Base-by-base conservation (phyloP, 2,113 vertebrate species). In the Centropristis striata region DNA sequence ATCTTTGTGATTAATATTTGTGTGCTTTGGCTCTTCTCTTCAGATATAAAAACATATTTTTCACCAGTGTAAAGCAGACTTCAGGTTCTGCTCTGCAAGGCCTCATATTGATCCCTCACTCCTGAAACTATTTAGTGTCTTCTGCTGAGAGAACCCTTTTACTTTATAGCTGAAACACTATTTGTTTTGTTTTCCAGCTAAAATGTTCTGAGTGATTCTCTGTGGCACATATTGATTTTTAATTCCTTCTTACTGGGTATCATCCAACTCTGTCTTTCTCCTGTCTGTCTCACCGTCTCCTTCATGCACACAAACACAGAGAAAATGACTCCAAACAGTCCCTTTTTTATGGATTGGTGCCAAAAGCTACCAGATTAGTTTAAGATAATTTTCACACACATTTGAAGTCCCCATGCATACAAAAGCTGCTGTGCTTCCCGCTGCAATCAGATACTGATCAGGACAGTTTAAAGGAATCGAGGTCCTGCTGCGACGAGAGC, bases 161-260 rank as follows among this genome's bases (percentile, higher is more conserved):
- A 78, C 80, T 86, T 88, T 80, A 69, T 55, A 15, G 67, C 20
- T 81, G 42, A 66, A 71, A 71, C 76, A 77, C 54, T 25, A 20
- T 75, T 78, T 78, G 69, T 80, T 87, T 81, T 83, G 63, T 88
- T 84, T 86, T 83, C 37, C 81, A 46, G 57, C 75, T 80, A 78
- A 88, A 87, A 86, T 80, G 68, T 72, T 80, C 46, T 70, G 79
- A 85, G 81, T 74, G 76, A 86, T 90, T 86, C 76, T 83, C 59
- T 71, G 73, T 75, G 81, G 79, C 81, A 83, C 28, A 0, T 83
- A 88, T 90, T 88, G 84, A 86, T 87, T 90, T 83, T 77, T 71
- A 78, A 86, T 87, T 86, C 64, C 1, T 41, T 57, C 71, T 59
- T 11, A 46, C 74, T 51, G 58, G 54, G 63, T 53, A 61, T 79